Evolutionary conservation across 2,888 invertebrate species (phyloP).

Genomic region (Phortica okadai): DNA sequence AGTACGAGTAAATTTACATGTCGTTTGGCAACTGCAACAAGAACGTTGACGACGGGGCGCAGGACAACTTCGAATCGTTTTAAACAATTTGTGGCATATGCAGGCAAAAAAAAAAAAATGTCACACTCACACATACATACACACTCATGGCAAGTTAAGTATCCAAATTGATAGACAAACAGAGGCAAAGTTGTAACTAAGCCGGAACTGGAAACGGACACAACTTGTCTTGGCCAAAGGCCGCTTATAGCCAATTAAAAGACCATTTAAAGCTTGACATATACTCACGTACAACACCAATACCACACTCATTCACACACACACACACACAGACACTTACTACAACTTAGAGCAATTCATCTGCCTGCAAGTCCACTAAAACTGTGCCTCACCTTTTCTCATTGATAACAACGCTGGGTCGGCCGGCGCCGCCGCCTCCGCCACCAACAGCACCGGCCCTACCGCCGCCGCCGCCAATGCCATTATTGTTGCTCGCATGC

Average conservation of each 20-base stretch:
- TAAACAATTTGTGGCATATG: neutral
- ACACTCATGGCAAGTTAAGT: neutral
- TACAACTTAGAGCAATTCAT: slow-evolving; percentile 62
- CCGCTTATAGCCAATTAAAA: neutral
- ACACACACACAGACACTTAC: slow-evolving; percentile 34
- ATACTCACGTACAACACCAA: neutral
- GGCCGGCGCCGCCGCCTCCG: slow-evolving; percentile 34
- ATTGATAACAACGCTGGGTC: slow-evolving; percentile 65
- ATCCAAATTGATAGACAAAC: neutral
- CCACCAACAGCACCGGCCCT: slow-evolving; percentile 19
- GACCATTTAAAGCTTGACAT: neutral
- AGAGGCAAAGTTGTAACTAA: no score
- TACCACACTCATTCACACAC: neutral
- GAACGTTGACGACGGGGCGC: neutral
- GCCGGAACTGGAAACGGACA: no score
- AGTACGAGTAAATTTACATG: neutral
- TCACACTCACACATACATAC: neutral
- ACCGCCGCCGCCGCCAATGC: slow-evolving; percentile 47
- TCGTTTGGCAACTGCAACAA: neutral
- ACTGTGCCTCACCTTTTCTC: slow-evolving; percentile 76
- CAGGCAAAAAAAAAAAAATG: neutral
- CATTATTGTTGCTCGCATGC: slow-evolving; percentile 53
- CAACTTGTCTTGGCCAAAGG: neutral
- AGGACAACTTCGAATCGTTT: no score
- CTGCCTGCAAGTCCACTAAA: slow-evolving; percentile 61